Percentiles rank a stretch among this genome's conserved stretches.
Evolutionary conservation across 2,113 vertebrate species (phyloP).

Genomic region (Aphelocoma coerulescens): DNA sequence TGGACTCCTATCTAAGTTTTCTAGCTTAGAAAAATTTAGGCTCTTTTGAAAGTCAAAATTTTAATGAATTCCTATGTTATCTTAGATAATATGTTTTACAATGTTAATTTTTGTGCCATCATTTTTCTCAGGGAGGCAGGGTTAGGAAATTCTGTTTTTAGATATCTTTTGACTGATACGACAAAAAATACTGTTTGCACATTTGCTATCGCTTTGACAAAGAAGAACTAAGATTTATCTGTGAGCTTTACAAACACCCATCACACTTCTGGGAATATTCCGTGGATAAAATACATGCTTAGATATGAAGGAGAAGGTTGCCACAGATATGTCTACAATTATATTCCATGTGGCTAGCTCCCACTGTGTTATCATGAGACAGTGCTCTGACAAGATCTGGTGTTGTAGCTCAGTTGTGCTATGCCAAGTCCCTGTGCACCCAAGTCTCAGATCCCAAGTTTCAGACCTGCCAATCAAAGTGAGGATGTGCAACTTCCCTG

Average conservation of each 20-base stretch:
- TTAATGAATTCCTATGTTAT: neutral
- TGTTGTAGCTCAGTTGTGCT: neutral
- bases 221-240: conserved; percentile 25
- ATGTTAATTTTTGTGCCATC: neutral
- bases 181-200: conserved; percentile 20
- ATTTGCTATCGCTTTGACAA: conserved; percentile 36
- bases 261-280: conserved; percentile 33
- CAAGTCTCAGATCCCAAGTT: neutral
- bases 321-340: neutral
- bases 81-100: neutral
- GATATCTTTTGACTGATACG: conserved; percentile 40
- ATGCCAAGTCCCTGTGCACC: neutral
- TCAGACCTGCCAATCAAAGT: neutral
- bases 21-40: neutral
- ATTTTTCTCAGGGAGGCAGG: neutral
- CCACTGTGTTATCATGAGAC: neutral
- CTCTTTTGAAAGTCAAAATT: neutral
- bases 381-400: neutral
- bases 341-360: neutral
- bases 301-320: conserved; percentile 26
- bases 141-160: conserved; percentile 39
- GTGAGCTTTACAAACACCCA: conserved; percentile 20
- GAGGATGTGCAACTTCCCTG: neutral
- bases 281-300: neutral
- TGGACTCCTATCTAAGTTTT: neutral